Base-by-base conservation (phyloP, 2,797 vertebrate genomes). In the Gobio occitaniae region DNA sequence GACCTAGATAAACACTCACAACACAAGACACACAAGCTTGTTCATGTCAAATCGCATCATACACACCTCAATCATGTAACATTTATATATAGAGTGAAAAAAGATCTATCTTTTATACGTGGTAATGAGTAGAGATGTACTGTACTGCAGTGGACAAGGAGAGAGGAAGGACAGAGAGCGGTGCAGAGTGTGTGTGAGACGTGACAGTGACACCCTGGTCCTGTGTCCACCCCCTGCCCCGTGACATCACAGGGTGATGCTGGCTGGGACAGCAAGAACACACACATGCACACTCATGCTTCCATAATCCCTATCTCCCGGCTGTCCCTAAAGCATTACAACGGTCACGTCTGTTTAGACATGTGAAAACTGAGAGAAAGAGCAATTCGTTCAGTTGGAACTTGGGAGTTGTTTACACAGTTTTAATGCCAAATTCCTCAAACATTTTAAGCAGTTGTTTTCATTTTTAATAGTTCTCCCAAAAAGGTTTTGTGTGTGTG, bases 151-250 rank as follows among this genome's bases (percentile, higher is more conserved):
- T 13, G 41, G 68, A 77, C 61, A 77, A 63, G 75, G 69, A 80
- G 69, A 84, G 66, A 66, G 47, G 36, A 84, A 86, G 85, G 63
- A 65, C 71, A 77, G 78, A 84, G 70, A 80, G 80, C 63, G 84
- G 84, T 41, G 61, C 74, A 78, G 79, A 79, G 72, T 86, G 84
- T 66, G 84, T 66, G 80, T 36, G 70, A 68, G 76, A 87, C 70
- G 75, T 90, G 87, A 86, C 87, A 76, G 81, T 71, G 84, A 86
- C 79, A 87, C 87, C 84, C 48, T 56, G n/a, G 6, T n/a, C 71
- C 25, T 44, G 63, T 6, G 54, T 65, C 82, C 38, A 36, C 70
- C 54, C 32, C 54, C n/a, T 69, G 56, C 41, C 74, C 80, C 77
- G 61, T 82, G 70, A 81, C 68, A 80, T 82, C 82, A 83, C n/a